A percentile compares a stretch with the other conserved stretches of the same genome.
Conservation (phyloP, 1,140 invertebrate species). For the Zaprionus vittiger region DNA sequence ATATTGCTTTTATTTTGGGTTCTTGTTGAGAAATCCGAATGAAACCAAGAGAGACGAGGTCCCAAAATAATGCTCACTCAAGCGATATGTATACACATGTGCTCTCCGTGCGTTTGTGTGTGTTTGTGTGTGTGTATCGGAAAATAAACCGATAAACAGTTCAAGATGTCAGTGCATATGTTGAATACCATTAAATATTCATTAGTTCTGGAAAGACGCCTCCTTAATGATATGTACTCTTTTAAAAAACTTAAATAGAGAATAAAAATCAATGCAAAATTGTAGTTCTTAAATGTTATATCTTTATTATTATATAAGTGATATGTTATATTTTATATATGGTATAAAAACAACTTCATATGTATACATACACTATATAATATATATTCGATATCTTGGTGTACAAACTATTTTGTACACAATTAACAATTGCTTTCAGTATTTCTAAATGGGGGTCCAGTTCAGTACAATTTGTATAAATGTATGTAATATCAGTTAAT, state of each 20-base stretch:
- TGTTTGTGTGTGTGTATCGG: not conserved
- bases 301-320: slow-evolving; percentile 5
- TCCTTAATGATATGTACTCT: not conserved
- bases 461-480: slow-evolving; percentile 30
- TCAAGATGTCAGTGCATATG: not conserved
- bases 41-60: slow-evolving; percentile 11
- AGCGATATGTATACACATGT: slow-evolving; percentile 50
- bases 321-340: slow-evolving; percentile 20
- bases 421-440: slow-evolving; percentile 40
- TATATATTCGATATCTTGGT: slow-evolving; percentile 31
- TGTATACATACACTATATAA: slow-evolving; percentile 26
- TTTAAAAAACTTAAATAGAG: not conserved
- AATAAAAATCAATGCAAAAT: not conserved
- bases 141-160: slow-evolving; percentile 4
- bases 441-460: slow-evolving; percentile 16
- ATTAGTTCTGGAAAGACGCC: not conserved
- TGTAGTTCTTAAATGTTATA: slow-evolving; percentile 16
- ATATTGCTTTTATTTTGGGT: slow-evolving; percentile 71
- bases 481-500: slow-evolving; percentile 33
- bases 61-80: slow-evolving; percentile 61
- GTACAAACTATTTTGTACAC: slow-evolving; percentile 41
- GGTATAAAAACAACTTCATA: slow-evolving; percentile 36
- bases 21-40: slow-evolving; percentile 35
- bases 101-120: not conserved
- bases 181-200: not conserved